A percentile compares a stretch with the other conserved stretches of the same genome.
Conservation (phyloP, 2,797 vertebrate genomes). For the Echeneis naucrates region DNA sequence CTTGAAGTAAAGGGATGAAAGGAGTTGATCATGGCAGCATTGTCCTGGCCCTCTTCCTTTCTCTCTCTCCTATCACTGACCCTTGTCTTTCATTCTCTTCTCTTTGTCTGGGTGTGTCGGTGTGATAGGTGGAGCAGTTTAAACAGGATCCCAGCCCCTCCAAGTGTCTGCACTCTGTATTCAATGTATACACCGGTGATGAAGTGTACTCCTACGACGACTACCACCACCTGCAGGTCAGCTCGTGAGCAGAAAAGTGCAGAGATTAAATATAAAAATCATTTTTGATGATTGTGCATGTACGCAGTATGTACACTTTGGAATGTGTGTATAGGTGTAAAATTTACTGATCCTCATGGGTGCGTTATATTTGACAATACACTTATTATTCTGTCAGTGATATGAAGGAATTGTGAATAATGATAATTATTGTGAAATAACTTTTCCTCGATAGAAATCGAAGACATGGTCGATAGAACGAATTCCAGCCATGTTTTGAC, state of each 20-base stretch:
- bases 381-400: slow-evolving; percentile 45
- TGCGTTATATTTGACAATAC: slow-evolving; percentile 46
- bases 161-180: slow-evolving; percentile 94
- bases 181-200: slow-evolving; percentile 91
- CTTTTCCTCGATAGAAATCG: too few species aligned
- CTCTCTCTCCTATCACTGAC: slow-evolving; percentile 20
- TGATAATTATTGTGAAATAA: too few species aligned
- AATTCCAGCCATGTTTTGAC: too few species aligned
- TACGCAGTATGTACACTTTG: too few species aligned
- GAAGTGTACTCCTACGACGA: slow-evolving; percentile 86
- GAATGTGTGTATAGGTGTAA: background rate
- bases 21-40: background rate
- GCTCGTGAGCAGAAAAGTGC: slow-evolving; percentile 3
- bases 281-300: background rate
- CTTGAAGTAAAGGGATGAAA: background rate
- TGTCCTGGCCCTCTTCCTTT: background rate
- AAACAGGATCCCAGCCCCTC: slow-evolving; percentile 95
- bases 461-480: too few species aligned
- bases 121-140: slow-evolving; percentile 92
- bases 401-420: too few species aligned
- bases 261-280: background rate
- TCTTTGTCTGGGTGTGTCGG: slow-evolving; percentile 10
- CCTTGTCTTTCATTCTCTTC: background rate
- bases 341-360: slow-evolving; percentile 32
- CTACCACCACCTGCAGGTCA: slow-evolving; percentile 97